These are phyloP conservation scores for Archips xylosteana DNA, from an alignment of 2,888 invertebrate species.

Conservation along the genomic window DNA sequence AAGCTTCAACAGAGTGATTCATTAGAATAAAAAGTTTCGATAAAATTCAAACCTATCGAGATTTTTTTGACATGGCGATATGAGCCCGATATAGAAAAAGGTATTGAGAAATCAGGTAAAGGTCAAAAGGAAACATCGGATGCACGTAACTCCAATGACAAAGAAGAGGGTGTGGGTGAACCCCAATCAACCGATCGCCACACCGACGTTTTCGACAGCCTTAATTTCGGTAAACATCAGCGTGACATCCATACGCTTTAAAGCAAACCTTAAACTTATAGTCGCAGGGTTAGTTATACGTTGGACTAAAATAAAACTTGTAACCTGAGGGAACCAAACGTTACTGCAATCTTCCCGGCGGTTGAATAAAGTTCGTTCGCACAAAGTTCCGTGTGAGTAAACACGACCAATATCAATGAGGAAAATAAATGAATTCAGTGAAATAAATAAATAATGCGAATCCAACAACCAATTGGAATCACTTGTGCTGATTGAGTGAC, in stretches of 20 bases:
- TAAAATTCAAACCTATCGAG: no score
- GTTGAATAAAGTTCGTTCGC: conserved; percentile 6
- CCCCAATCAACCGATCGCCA: conserved; percentile 23
- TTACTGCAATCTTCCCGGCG: not conserved
- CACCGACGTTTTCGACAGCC: conserved; percentile 2
- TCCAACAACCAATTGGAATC: not conserved
- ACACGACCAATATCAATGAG: not conserved
- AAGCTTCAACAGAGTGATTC: not conserved
- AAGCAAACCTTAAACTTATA: not conserved
- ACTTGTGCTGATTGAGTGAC: not conserved
- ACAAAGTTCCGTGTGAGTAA: conserved; percentile 2
- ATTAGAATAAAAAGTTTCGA: no score
- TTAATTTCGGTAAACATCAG: conserved; percentile 7
- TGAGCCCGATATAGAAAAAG: not conserved
- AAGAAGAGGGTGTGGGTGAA: conserved; percentile 26
- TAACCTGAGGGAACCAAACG: not conserved
- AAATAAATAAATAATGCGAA: not conserved
- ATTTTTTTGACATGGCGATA: not conserved
- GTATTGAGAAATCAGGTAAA: not conserved
- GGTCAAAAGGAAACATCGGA: not conserved
- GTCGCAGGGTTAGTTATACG: not conserved
- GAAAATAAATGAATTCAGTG: conserved; percentile 2
- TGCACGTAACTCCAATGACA: conserved; percentile 16
- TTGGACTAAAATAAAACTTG: not conserved
- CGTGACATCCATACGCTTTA: not conserved